phyloP scores from a whole-genome alignment of 2,113 vertebrate genomes.

The Cyanistes caeruleus region DNA sequence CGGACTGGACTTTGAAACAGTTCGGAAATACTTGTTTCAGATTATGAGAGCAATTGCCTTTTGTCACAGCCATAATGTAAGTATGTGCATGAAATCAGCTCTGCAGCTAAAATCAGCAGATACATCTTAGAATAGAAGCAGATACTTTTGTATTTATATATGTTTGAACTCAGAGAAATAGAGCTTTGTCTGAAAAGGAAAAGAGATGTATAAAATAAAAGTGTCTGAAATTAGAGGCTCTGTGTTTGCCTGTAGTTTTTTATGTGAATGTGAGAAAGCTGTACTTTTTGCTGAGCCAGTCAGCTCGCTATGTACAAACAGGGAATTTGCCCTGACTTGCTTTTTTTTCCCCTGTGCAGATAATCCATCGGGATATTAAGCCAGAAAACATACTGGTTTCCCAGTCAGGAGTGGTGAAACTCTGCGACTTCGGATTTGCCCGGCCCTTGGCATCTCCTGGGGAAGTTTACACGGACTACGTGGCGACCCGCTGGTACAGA shows the following conservation, averaged over 20 bases:
- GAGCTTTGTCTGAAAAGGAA: background rate
- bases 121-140: background rate
- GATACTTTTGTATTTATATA: background rate
- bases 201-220: background rate
- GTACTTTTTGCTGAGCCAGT: background rate
- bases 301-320: rapidly evolving
- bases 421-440: conserved; percentile 93
- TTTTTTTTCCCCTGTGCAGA: conserved; percentile 69
- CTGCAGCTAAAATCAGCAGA: background rate
- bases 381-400: conserved; percentile 94
- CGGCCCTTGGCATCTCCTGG: conserved; percentile 78
- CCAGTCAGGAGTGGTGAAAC: conserved; percentile 84
- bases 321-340: background rate
- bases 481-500: conserved; percentile 91
- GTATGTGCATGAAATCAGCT: conserved; percentile 4
- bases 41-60: conserved; percentile 85
- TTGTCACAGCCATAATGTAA: conserved; percentile 90
- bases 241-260: background rate
- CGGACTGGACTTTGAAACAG: conserved; percentile 78
- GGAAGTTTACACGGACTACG: conserved; percentile 88
- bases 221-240: background rate
- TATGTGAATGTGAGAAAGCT: background rate
- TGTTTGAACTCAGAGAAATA: background rate
- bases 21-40: conserved; percentile 85
- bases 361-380: conserved; percentile 92